phyloP scores from a whole-genome alignment of 2,113 vertebrate species.

The Callospermophilus lateralis region DNA sequence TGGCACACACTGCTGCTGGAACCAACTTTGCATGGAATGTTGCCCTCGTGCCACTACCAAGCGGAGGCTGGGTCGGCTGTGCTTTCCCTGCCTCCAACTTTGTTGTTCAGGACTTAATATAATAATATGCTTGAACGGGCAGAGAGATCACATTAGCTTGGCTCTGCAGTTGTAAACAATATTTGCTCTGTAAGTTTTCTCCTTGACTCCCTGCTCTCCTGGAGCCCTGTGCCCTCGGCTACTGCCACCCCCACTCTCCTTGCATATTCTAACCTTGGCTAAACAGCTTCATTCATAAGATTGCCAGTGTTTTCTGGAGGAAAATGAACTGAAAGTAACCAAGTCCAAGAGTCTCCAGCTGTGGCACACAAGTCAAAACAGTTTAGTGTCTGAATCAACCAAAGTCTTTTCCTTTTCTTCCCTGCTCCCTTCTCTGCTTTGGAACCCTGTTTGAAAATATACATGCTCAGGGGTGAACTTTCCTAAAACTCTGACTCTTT shows the following conservation, averaged over 20 bases:
- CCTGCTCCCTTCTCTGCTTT: background rate
- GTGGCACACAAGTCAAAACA: background rate
- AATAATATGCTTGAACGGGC: slow-evolving; percentile 65
- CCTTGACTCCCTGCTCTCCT: background rate
- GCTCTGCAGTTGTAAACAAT: slow-evolving; percentile 59
- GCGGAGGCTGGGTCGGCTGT: background rate
- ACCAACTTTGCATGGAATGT: slow-evolving; percentile 46
- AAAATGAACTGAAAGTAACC: background rate
- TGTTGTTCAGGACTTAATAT: slow-evolving; percentile 62
- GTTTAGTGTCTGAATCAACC: background rate
- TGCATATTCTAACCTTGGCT: slow-evolving; percentile 47
- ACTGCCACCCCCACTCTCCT: slow-evolving; percentile 8
- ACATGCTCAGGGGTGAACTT: background rate
- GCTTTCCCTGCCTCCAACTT: slow-evolving; percentile 1
- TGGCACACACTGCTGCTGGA: background rate
- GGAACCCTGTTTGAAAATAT: background rate
- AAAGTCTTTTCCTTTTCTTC: background rate
- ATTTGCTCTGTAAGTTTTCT: slow-evolving; percentile 66
- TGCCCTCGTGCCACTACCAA: background rate
- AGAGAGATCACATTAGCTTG: slow-evolving; percentile 28
- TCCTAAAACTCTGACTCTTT: background rate
- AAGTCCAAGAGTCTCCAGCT: background rate
- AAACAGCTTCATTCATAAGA: slow-evolving; percentile 61
- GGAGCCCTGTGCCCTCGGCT: background rate
- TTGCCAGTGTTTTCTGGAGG: slow-evolving; percentile 35